Conservation (phyloP, 2,888 invertebrate genomes). For the Epiblema foenella region DNA sequence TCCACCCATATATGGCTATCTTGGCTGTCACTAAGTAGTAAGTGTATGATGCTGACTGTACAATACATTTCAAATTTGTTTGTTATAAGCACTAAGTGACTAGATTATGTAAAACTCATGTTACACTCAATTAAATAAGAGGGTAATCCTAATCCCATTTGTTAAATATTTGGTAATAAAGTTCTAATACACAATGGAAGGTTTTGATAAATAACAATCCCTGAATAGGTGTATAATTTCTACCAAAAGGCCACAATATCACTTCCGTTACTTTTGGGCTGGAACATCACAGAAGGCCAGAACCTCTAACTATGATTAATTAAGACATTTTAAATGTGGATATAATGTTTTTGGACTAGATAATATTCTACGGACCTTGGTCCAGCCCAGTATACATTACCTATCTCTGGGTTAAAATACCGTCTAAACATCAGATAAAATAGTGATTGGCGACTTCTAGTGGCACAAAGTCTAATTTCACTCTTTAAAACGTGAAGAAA, state of each 20-base stretch:
- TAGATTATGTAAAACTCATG: constrained; percentile 37
- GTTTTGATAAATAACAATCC: constrained; percentile 38
- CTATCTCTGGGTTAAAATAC: constrained; percentile 23
- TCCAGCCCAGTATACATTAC: constrained; percentile 35
- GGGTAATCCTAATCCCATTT: constrained; percentile 14
- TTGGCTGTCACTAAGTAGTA: no score
- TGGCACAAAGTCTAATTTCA: constrained; percentile 21
- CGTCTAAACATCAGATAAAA: constrained; percentile 6
- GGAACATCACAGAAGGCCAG: constrained; percentile 26
- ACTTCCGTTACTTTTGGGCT: constrained; percentile 58
- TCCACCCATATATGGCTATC: no score
- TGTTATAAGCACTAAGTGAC: constrained; percentile 28
- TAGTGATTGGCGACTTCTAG: constrained; percentile 32
- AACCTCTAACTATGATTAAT: background rate
- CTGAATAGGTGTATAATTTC: constrained; percentile 44
- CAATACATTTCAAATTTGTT: constrained; percentile 1
- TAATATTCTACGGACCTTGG: background rate
- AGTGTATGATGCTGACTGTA: background rate
- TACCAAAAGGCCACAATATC: constrained; percentile 78
- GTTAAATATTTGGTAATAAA: constrained; percentile 40
- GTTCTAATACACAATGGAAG: constrained; percentile 37
- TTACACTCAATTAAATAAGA: constrained; percentile 25
- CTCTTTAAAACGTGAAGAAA: constrained; percentile 8
- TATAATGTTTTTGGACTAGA: constrained; percentile 4
- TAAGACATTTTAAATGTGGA: background rate